A percentile compares a stretch with the other conserved stretches of the same genome.
These are phyloP conservation scores for Mimumesa dahlbomi DNA, from an alignment of 2,888 invertebrate genomes.

Conservation along the genomic window DNA sequence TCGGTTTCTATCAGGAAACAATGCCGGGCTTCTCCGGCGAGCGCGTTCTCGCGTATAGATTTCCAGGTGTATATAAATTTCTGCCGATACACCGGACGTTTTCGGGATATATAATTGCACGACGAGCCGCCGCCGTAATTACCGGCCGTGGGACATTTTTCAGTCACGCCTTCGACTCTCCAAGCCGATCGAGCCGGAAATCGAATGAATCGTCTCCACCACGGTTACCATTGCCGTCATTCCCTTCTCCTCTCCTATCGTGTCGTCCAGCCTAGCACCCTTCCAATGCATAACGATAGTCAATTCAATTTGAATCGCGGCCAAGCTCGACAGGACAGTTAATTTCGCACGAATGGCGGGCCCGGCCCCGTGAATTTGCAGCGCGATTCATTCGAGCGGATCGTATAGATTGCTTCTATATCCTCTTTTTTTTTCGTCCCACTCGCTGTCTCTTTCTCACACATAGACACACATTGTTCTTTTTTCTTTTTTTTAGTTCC, in stretches of 20 bases:
- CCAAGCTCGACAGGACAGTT: constrained; percentile 70
- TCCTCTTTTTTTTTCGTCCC: constrained; percentile 14
- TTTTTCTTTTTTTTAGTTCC: not conserved
- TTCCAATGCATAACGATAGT: constrained; percentile 67
- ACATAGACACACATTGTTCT: constrained; percentile 4
- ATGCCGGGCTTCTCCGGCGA: constrained; percentile 3
- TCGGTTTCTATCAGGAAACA: constrained; percentile 20
- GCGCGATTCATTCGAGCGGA: constrained; percentile 47
- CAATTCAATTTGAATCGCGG: constrained; percentile 72
- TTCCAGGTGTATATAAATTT: constrained; percentile 26
- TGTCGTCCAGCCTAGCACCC: constrained; percentile 29
- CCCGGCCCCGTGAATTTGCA: constrained; percentile 56
- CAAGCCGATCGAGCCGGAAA: constrained; percentile 56
- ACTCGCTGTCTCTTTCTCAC: not conserved
- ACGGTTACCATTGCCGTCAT: constrained; percentile 32
- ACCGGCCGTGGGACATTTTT: constrained; percentile 51
- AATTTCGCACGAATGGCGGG: constrained; percentile 70
- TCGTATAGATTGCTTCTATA: constrained; percentile 48
- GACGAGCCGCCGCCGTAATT: constrained; percentile 50
- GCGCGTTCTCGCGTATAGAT: constrained; percentile 2
- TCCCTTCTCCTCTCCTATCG: not conserved
- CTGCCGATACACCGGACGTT: constrained; percentile 31
- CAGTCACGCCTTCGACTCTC: constrained; percentile 45
- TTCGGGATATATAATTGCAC: constrained; percentile 45
- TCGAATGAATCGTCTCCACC: constrained; percentile 58